A percentile compares a stretch with the other conserved stretches of the same genome.
Conservation (phyloP, 1,140 invertebrate genomes). For the Eupeodes corollae region DNA sequence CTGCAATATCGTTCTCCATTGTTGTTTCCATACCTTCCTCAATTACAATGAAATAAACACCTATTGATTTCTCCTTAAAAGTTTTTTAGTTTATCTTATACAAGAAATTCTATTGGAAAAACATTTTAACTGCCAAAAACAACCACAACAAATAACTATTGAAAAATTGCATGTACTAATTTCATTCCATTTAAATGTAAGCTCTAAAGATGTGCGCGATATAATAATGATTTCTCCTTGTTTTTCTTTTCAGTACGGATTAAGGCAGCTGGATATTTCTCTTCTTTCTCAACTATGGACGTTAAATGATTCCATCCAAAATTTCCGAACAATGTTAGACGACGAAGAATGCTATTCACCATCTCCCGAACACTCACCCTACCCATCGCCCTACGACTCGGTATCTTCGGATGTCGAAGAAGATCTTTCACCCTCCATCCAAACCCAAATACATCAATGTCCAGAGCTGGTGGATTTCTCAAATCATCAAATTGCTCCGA, state of each 20-base stretch:
- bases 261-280: slow-evolving; percentile 76
- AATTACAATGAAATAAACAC: no score
- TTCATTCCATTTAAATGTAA: neutral
- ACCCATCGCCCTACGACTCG: slow-evolving; percentile 48
- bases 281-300: slow-evolving; percentile 78
- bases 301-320: slow-evolving; percentile 76
- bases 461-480: slow-evolving; percentile 31
- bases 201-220: no score
- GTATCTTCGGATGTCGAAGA: slow-evolving; percentile 47
- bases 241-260: slow-evolving; percentile 44
- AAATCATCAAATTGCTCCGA: slow-evolving; percentile 37
- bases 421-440: slow-evolving; percentile 30
- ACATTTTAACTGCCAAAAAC: no score
- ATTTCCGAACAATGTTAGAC: slow-evolving; percentile 60
- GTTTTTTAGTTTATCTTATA: no score
- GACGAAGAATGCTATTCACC: slow-evolving; percentile 32
- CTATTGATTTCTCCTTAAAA: no score
- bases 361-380: slow-evolving; percentile 39
- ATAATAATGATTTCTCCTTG: slow-evolving; percentile 1
- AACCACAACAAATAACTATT: neutral
- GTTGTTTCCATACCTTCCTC: no score
- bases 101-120: no score
- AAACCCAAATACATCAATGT: slow-evolving; percentile 17
- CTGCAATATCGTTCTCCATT: no score
- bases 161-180: neutral